Evolutionary conservation across 2,797 vertebrate genomes (phyloP).

Genomic region (Rhodeus uyekii): DNA sequence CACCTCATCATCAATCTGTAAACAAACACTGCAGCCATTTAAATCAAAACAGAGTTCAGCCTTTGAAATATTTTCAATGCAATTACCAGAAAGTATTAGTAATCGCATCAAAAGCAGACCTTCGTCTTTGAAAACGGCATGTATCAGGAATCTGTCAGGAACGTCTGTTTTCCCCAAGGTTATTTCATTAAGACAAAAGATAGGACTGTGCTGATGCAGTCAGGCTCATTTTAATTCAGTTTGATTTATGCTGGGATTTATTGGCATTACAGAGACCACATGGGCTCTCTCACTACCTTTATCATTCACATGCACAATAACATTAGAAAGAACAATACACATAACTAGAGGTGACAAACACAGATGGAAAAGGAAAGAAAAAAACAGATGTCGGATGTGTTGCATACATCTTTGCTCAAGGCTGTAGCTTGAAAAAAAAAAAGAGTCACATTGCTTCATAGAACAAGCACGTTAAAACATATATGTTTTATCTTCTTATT

Average conservation of each 20-base stretch:
- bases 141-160: neutral
- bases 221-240: neutral
- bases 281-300: neutral
- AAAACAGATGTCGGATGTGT: neutral
- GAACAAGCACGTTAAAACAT: neutral
- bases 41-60: constrained; percentile 19
- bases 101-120: constrained; percentile 29
- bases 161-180: neutral
- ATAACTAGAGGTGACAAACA: neutral
- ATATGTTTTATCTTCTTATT: too few species aligned
- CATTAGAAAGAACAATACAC: neutral
- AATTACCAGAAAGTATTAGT: constrained; percentile 42
- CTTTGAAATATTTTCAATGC: constrained; percentile 44
- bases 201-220: neutral
- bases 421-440: neutral
- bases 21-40: constrained; percentile 9
- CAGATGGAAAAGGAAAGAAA: neutral
- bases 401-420: neutral
- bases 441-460: neutral
- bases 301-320: constrained; percentile 10
- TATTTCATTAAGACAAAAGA: constrained; percentile 17
- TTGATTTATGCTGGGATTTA: neutral
- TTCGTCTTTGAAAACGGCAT: neutral
- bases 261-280: neutral
- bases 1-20: constrained; percentile 27